Evolutionary conservation across 92 coral and sea anemone genomes (phyloP), one percentile per base, ranked within the genome.

Genomic region (Desmophyllum pertusum): DNA sequence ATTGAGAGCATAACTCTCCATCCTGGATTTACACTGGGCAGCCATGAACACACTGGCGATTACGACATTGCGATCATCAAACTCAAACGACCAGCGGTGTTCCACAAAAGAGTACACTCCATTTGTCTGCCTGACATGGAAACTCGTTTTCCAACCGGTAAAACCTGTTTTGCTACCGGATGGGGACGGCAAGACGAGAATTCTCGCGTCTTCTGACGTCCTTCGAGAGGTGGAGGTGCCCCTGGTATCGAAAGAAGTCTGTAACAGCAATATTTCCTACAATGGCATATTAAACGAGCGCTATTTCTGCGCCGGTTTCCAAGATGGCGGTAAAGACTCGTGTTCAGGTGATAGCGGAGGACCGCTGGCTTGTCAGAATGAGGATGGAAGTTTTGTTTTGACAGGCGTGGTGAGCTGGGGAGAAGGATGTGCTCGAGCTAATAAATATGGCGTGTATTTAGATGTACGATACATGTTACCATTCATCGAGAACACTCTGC

Each of bases 381-480:
- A 88, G 45, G 84, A 94, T 38, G 93, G 92, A n/a, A 84, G 89
- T 45, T 96, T 88, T 79, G 89, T 87, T 31, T 88, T 96, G 77
- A 87, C 89, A 15, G 98, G 98, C 59, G 87, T 96, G 74, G 96
- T 96, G 29, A 94, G 96, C 70, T 94, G 98, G 98, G 98, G 98
- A 43, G 43, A 81, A 7, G 98, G 98, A 1, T 96, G 98, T 84
- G 98, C 98, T 10, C 81, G 91, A 78, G 93, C 98, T 1, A 53
- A 94, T 75, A 93, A 94, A 69, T 94, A 94, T 86, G 98, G 98
- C n/a, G 98, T 94, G 51, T 96, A 96, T 68, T 83, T 95, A 48
- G 94, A 96, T 74, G 98, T 96, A 30, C 87, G 89, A 31, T 85
- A 81, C 65, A 76, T 92, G 80, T 41, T 96, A 67, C 94, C 98